Evolutionary conservation across 2,113 vertebrate genomes (phyloP).

Genomic region (Ceyx melanurus): DNA sequence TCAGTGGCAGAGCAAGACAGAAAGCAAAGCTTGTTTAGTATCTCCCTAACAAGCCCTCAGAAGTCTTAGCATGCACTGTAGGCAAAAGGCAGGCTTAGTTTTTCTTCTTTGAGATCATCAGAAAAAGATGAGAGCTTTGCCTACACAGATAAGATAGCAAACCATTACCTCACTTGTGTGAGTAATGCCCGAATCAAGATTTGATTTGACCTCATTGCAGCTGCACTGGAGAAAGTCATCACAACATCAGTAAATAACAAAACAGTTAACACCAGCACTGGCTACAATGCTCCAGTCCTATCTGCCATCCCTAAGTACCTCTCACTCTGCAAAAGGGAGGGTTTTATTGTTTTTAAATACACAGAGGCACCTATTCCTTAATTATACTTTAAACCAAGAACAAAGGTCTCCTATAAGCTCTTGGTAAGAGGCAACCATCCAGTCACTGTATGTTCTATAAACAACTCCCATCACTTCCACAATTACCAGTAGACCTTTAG

Average conservation of each 20-base stretch:
- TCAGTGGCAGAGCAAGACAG: neutral
- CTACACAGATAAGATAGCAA: neutral
- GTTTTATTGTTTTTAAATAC: slow-evolving; percentile 51
- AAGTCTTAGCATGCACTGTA: neutral
- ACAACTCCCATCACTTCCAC: slow-evolving; percentile 52
- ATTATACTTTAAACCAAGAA: slow-evolving; percentile 56
- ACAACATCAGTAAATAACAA: neutral
- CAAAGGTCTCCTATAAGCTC: neutral
- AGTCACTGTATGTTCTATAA: slow-evolving; percentile 24
- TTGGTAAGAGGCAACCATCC: neutral
- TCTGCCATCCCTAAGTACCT: neutral
- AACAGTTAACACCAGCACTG: slow-evolving; percentile 12
- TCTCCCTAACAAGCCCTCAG: neutral
- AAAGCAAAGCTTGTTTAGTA: neutral
- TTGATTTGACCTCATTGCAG: neutral
- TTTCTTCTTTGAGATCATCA: neutral
- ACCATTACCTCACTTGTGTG: neutral
- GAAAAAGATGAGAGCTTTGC: neutral
- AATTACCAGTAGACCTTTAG: slow-evolving; percentile 67
- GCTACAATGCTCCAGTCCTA: neutral
- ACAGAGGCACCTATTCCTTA: slow-evolving; percentile 15
- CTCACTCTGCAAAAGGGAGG: neutral
- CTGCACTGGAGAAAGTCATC: neutral
- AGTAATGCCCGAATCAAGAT: neutral
- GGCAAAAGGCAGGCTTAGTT: neutral